Evolutionary conservation across 2,888 invertebrate species (phyloP).

Genomic region (Muschampia staudingeri): DNA sequence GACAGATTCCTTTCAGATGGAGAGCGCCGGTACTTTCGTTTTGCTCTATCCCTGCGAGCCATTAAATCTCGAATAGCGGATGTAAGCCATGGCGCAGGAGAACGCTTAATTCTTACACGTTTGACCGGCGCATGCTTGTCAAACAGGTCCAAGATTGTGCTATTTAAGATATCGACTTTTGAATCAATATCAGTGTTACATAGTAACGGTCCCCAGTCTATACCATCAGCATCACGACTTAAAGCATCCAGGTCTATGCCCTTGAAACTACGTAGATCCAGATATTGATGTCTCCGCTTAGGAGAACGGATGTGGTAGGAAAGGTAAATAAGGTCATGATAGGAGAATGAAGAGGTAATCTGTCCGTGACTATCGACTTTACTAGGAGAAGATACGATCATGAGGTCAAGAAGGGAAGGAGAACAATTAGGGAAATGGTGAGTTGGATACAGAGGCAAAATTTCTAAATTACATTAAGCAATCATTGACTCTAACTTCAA

Average conservation of each 20-base stretch:
- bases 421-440: conserved; percentile 7
- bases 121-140: conserved; percentile 27
- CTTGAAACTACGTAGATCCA: neutral
- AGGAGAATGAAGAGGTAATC: conserved; percentile 10
- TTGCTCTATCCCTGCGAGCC: conserved; percentile 36
- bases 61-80: conserved; percentile 1
- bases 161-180: neutral
- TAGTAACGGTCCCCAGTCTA: neutral
- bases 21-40: conserved; percentile 16
- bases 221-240: neutral
- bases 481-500: neutral
- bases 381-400: neutral
- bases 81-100: conserved; percentile 39
- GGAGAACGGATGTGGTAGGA: neutral
- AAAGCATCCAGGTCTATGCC: conserved; percentile 21
- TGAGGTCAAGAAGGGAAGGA: neutral
- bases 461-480: neutral
- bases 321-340: neutral
- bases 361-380: conserved; percentile 1
- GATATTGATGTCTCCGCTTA: neutral
- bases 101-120: neutral
- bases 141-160: neutral
- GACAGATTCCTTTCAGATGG: conserved; percentile 19
- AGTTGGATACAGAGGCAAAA: neutral
- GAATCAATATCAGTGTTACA: neutral